Percentiles rank a stretch among this genome's conserved stretches.
phyloP scores from a whole-genome alignment of 30 jellyfish, hydroid and myxozoan species.

The Hydra vulgaris region DNA sequence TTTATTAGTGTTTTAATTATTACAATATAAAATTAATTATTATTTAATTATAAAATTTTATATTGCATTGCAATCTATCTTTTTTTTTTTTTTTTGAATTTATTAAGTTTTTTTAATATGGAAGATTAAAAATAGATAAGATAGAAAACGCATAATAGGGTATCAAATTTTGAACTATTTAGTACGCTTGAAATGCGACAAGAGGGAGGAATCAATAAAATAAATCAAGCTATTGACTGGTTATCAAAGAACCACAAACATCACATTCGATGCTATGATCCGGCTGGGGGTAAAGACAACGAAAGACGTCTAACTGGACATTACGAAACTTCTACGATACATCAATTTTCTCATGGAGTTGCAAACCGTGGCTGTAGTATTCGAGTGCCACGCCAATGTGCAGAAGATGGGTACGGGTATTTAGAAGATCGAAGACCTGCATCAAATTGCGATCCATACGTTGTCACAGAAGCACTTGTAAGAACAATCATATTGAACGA shows the following conservation, averaged over 20 bases:
- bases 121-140: too few species aligned
- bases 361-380: slow-evolving; percentile 95
- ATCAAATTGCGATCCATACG: too few species aligned
- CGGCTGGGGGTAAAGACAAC: slow-evolving; percentile 74
- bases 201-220: slow-evolving; percentile 88
- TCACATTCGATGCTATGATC: slow-evolving; percentile 84
- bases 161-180: not conserved
- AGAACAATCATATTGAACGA: slow-evolving; percentile 81
- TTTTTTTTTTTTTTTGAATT: too few species aligned
- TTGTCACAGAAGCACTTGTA: too few species aligned
- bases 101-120: too few species aligned
- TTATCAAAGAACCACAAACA: slow-evolving; percentile 65
- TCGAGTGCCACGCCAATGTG: too few species aligned
- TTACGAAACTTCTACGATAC: slow-evolving; percentile 79
- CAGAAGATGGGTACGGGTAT: slow-evolving; percentile 94
- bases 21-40: too few species aligned
- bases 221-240: slow-evolving; percentile 77
- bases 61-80: too few species aligned
- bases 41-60: too few species aligned
- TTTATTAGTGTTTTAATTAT: too few species aligned
- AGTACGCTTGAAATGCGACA: slow-evolving; percentile 91
- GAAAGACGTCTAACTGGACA: slow-evolving; percentile 80
- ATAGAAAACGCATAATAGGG: too few species aligned
- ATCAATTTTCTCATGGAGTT: slow-evolving; percentile 82
- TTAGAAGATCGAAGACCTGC: too few species aligned